Conservation (phyloP, 1,140 invertebrate species). For the Drosophila teissieri region DNA sequence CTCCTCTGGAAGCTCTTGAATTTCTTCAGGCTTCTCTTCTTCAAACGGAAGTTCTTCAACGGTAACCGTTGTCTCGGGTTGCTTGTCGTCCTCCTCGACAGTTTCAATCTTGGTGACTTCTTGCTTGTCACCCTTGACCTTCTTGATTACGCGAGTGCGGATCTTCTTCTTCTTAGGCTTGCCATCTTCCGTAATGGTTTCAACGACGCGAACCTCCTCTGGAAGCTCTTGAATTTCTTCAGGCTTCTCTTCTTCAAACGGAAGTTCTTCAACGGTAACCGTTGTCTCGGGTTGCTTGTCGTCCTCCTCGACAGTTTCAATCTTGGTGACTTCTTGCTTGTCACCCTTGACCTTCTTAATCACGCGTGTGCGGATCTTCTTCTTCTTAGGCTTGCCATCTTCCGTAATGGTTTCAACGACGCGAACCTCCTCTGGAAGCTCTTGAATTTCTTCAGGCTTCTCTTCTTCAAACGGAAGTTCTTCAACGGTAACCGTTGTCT, state of each 20-base stretch:
- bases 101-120: conserved; percentile 8
- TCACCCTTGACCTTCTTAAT: conserved; percentile 13
- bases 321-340: conserved; percentile 6
- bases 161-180: conserved; percentile 7
- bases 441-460: neutral
- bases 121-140: conserved; percentile 7
- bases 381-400: conserved; percentile 4
- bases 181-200: neutral
- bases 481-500: neutral
- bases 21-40: neutral
- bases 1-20: conserved; percentile 7
- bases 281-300: neutral
- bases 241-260: neutral
- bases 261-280: neutral
- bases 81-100: conserved; percentile 6
- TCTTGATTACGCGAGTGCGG: conserved; percentile 1
- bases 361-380: conserved; percentile 4
- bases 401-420: neutral
- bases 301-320: conserved; percentile 9
- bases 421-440: conserved; percentile 4
- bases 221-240: conserved; percentile 7
- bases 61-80: neutral
- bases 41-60: neutral
- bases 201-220: conserved; percentile 1
- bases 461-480: conserved; percentile 1